phyloP scores from a whole-genome alignment of 2,113 vertebrate species.

The Protomyctophum bolini region DNA sequence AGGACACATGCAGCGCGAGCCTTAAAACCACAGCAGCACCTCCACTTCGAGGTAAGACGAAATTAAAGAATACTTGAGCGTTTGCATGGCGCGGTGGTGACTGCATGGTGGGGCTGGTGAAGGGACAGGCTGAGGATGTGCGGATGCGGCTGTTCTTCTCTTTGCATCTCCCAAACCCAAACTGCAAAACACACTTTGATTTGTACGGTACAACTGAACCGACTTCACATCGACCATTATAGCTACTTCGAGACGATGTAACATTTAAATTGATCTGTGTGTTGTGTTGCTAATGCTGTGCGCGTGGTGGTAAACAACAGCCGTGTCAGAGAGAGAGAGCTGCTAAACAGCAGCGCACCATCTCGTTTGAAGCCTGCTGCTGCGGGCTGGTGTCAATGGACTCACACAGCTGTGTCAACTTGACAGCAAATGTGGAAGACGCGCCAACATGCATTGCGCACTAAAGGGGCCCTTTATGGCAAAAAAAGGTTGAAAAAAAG shows the following conservation, averaged over 20 bases:
- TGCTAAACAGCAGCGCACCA: not conserved
- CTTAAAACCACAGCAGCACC: conserved; percentile 18
- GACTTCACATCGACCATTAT: too few relatives aligned
- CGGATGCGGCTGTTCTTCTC: conserved; percentile 3
- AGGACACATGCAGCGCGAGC: conserved; percentile 16
- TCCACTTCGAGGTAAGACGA: conserved; percentile 63
- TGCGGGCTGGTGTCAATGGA: conserved; percentile 20
- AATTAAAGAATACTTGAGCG: not conserved
- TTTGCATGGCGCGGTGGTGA: not conserved
- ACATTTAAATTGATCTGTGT: not conserved
- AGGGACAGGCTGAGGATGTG: conserved; percentile 23
- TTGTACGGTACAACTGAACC: not conserved
- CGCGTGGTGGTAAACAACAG: not conserved
- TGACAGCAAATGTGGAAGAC: conserved; percentile 62
- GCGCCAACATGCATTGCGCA: conserved; percentile 36
- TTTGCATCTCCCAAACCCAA: not conserved
- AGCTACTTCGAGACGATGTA: too few relatives aligned
- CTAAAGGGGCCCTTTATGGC: not conserved
- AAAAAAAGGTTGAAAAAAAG: too few relatives aligned
- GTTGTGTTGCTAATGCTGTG: not conserved
- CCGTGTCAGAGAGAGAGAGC: conserved; percentile 7
- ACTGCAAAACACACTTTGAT: conserved; percentile 4
- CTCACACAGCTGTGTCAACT: conserved; percentile 65
- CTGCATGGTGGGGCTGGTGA: not conserved
- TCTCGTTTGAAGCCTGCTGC: not conserved